Percentiles rank a stretch among this genome's conserved stretches.
Evolutionary conservation across 2,113 vertebrate genomes (phyloP).

Genomic region (Triplophysa tibetana): DNA sequence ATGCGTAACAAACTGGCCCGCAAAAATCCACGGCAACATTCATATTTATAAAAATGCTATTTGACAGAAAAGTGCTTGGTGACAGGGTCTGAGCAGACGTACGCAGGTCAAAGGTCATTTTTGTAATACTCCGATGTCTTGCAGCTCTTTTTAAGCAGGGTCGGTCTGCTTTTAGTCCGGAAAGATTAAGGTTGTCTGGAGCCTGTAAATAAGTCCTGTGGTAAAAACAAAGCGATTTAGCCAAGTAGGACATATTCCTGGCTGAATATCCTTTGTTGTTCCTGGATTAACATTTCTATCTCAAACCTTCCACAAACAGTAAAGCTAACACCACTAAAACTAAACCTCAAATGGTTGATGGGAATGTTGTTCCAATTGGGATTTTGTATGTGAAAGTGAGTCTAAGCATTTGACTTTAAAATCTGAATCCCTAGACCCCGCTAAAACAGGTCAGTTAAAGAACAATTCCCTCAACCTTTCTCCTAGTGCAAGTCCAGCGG

Average conservation of each 20-base stretch:
- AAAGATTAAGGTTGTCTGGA: neutral
- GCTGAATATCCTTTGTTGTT: neutral
- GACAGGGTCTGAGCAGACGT: too few species aligned
- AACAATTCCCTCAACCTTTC: neutral
- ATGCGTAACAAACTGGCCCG: too few species aligned
- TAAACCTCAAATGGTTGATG: neutral
- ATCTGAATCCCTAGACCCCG: neutral
- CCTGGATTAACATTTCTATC: neutral
- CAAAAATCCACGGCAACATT: too few species aligned
- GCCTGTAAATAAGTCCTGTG: neutral
- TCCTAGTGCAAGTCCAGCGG: neutral
- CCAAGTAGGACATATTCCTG: neutral
- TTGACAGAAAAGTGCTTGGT: too few species aligned
- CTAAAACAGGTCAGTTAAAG: neutral
- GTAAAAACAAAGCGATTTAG: neutral
- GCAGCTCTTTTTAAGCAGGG: neutral
- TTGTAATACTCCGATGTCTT: neutral
- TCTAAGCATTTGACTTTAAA: neutral
- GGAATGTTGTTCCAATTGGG: neutral
- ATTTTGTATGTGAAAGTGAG: neutral
- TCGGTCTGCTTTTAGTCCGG: neutral
- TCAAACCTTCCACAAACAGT: too few species aligned
- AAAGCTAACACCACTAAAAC: neutral
- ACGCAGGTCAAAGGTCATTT: too few species aligned
- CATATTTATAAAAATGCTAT: too few species aligned